These are phyloP conservation scores for Blennius ocellaris DNA, from an alignment of 2,113 vertebrate species.

Conservation along the genomic window DNA sequence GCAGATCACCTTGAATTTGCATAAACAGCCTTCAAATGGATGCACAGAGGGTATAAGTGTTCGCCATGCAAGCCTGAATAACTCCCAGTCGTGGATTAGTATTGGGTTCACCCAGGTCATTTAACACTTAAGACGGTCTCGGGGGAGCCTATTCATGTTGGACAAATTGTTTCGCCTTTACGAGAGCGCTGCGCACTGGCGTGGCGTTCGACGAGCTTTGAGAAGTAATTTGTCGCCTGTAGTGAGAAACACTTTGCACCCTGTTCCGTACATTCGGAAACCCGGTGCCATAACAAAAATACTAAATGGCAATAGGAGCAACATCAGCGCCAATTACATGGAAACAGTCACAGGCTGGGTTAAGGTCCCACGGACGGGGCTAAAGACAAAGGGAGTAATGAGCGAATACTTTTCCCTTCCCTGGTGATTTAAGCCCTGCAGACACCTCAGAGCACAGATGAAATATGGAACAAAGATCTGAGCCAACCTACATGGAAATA, in stretches of 20 bases:
- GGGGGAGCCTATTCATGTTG: constrained; percentile 77
- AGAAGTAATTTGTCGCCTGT: constrained; percentile 80
- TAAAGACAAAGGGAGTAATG: constrained; percentile 59
- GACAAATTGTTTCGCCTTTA: constrained; percentile 82
- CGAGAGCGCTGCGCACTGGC: constrained; percentile 61
- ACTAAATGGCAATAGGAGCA: constrained; percentile 62
- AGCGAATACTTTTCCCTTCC: constrained; percentile 33
- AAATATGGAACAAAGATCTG: constrained; percentile 52
- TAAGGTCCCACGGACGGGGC: constrained; percentile 42
- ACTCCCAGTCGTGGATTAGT: constrained; percentile 78
- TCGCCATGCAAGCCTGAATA: constrained; percentile 75
- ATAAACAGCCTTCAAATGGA: constrained; percentile 82
- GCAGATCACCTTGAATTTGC: constrained; percentile 85
- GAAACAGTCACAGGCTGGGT: constrained; percentile 57
- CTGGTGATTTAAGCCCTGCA: constrained; percentile 32
- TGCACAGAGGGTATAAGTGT: constrained; percentile 70
- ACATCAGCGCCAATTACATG: constrained; percentile 74
- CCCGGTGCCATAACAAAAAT: constrained; percentile 51
- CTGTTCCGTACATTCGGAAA: constrained; percentile 59
- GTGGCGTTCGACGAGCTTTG: constrained; percentile 66
- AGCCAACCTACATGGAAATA: constrained; percentile 42
- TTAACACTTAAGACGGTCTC: constrained; percentile 82
- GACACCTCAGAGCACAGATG: constrained; percentile 24
- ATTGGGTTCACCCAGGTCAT: constrained; percentile 80
- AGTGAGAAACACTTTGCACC: constrained; percentile 68